Conservation (phyloP, 2,113 vertebrate species). For the Furnarius figulus region DNA sequence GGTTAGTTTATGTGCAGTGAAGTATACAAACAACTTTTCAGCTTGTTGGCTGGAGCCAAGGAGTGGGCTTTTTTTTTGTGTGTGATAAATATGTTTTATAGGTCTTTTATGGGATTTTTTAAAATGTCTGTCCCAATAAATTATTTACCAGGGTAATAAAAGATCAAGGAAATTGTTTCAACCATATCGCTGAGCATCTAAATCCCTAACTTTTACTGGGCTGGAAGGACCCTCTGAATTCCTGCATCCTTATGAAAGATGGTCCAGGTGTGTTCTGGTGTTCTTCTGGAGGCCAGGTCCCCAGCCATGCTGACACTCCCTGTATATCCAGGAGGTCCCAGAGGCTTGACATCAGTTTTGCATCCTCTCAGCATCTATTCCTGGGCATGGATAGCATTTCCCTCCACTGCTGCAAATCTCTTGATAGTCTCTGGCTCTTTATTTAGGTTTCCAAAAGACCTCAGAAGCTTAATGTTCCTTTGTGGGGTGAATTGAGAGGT, state of each 20-base stretch:
- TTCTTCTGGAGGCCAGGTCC: neutral
- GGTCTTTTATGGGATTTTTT: slow-evolving; percentile 64
- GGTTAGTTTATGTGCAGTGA: slow-evolving; percentile 61
- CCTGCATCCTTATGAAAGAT: neutral
- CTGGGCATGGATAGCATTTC: neutral
- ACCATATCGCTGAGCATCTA: neutral
- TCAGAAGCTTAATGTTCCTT: neutral
- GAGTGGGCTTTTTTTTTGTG: neutral
- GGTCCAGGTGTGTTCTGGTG: fast-evolving
- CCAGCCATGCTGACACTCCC: neutral
- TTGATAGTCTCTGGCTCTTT: neutral
- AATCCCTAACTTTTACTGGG: slow-evolving; percentile 40
- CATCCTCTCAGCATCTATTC: neutral
- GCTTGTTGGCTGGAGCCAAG: slow-evolving; percentile 32
- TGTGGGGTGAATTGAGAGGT: neutral
- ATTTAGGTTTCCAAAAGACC: neutral
- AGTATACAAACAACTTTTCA: slow-evolving; percentile 63
- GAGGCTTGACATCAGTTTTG: neutral
- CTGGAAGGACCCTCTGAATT: slow-evolving; percentile 18
- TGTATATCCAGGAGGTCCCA: neutral
- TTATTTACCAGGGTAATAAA: slow-evolving; percentile 68
- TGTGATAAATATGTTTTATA: slow-evolving; percentile 67
- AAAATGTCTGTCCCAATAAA: slow-evolving; percentile 58
- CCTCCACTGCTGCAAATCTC: neutral
- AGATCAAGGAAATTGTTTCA: slow-evolving; percentile 64